Conservation (phyloP, 1,140 invertebrate genomes). For the Phocides pigmalion region DNA sequence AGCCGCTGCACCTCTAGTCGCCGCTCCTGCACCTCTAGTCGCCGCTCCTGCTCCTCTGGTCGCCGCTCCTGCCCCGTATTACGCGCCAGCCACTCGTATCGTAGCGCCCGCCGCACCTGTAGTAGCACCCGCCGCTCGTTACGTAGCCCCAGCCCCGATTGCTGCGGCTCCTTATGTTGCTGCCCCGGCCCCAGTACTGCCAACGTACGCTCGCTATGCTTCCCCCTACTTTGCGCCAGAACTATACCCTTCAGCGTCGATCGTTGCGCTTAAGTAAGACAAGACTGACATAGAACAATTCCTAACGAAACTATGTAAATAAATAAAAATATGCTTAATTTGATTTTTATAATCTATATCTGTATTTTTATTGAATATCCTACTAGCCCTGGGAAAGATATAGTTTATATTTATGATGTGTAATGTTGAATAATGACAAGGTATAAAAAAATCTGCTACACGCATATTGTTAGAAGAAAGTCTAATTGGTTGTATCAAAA, state of each 20-base stretch:
- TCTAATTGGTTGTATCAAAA: too few species aligned
- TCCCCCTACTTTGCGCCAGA: constrained; percentile 56
- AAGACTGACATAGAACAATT: constrained; percentile 15
- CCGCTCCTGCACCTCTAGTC: constrained; percentile 60
- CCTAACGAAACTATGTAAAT: constrained; percentile 8
- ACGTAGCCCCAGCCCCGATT: constrained; percentile 32
- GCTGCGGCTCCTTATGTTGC: constrained; percentile 34
- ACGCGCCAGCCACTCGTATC: constrained; percentile 45
- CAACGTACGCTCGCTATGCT: constrained; percentile 44
- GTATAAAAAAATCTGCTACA: too few species aligned
- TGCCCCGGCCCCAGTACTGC: constrained; percentile 44
- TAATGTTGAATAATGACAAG: too few species aligned
- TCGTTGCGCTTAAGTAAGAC: constrained; percentile 56
- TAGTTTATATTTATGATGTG: too few species aligned
- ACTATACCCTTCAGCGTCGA: constrained; percentile 69
- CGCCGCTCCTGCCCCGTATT: constrained; percentile 56
- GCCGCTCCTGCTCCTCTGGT: constrained; percentile 66
- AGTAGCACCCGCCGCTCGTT: constrained; percentile 38
- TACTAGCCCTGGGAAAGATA: too few species aligned
- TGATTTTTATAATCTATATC: too few species aligned
- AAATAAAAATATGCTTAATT: constrained; percentile 4
- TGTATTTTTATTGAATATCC: too few species aligned
- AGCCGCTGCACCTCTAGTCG: constrained; percentile 57
- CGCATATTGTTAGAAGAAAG: too few species aligned
- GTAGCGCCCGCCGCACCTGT: constrained; percentile 51